Percentiles rank a stretch among this genome's conserved stretches.
Evolutionary conservation across 2,888 invertebrate genomes (phyloP).

Genomic region (Drosophila multiciliata): DNA sequence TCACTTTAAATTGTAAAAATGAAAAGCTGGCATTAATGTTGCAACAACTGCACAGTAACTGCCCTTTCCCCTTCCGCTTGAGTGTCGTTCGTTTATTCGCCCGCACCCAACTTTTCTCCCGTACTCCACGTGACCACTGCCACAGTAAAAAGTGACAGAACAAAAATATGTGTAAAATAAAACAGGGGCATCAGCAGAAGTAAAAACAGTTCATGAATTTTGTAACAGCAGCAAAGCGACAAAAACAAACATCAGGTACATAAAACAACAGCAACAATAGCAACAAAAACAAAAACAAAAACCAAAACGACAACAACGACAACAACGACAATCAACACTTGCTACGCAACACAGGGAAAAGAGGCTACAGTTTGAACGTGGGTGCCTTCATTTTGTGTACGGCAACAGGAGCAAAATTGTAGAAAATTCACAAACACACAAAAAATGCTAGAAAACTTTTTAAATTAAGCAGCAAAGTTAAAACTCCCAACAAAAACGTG

Average conservation of each 20-base stretch:
- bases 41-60: conserved; percentile 51
- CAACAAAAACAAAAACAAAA: conserved; percentile 7
- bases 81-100: conserved; percentile 7
- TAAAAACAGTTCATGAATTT: conserved; percentile 76
- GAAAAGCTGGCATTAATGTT: conserved; percentile 68
- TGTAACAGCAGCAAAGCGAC: conserved; percentile 73
- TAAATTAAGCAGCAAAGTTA: conserved; percentile 79
- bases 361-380: conserved; percentile 35
- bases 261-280: conserved; percentile 41
- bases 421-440: conserved; percentile 60
- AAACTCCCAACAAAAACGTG: conserved; percentile 59
- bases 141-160: conserved; percentile 78
- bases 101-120: background rate
- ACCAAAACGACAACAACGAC: background rate
- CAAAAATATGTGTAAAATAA: conserved; percentile 77
- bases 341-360: conserved; percentile 13
- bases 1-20: conserved; percentile 71
- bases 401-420: conserved; percentile 49
- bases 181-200: conserved; percentile 54
- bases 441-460: conserved; percentile 69
- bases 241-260: conserved; percentile 67
- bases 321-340: conserved; percentile 59
- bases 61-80: background rate
- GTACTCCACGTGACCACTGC: conserved; percentile 26
- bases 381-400: conserved; percentile 21